phyloP scores from a whole-genome alignment of 2,888 invertebrate genomes.

The Barypeithes pellucidus region DNA sequence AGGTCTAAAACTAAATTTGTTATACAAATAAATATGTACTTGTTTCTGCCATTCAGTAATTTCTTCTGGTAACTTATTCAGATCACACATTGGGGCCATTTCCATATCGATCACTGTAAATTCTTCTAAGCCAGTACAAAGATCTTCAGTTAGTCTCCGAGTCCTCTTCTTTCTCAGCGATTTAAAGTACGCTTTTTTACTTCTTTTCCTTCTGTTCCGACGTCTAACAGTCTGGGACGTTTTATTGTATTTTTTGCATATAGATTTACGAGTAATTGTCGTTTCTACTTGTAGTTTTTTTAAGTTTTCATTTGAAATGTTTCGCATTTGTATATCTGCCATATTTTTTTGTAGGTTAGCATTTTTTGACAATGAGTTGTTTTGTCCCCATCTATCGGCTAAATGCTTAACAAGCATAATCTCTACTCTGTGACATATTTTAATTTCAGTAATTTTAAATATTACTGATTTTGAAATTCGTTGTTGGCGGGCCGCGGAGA shows the following conservation, averaged over 20 bases:
- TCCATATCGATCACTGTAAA: slow-evolving; percentile 64
- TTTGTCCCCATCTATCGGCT: not conserved
- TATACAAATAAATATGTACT: slow-evolving; percentile 29
- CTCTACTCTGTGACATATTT: too few species aligned
- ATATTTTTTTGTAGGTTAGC: slow-evolving; percentile 15
- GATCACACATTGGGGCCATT: slow-evolving; percentile 52
- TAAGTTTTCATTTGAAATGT: slow-evolving; percentile 22
- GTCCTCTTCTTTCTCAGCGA: slow-evolving; percentile 55
- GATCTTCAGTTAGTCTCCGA: slow-evolving; percentile 58
- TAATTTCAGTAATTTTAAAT: too few species aligned
- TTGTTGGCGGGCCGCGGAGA: too few species aligned
- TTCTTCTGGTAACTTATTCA: slow-evolving; percentile 57
- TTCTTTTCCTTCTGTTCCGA: slow-evolving; percentile 57
- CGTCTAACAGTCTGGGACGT: slow-evolving; percentile 38
- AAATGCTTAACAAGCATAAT: too few species aligned
- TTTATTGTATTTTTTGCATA: slow-evolving; percentile 31
- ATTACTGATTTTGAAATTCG: too few species aligned
- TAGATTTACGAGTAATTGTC: slow-evolving; percentile 36
- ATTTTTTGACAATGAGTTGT: not conserved
- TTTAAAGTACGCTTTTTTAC: slow-evolving; percentile 58
- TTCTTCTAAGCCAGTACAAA: slow-evolving; percentile 61
- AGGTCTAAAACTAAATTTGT: not conserved
- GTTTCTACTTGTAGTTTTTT: slow-evolving; percentile 34
- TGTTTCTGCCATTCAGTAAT: slow-evolving; percentile 72
- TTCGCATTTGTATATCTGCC: slow-evolving; percentile 6